phyloP scores from a whole-genome alignment of 2,797 vertebrate species.

The Cossypha caffra region DNA sequence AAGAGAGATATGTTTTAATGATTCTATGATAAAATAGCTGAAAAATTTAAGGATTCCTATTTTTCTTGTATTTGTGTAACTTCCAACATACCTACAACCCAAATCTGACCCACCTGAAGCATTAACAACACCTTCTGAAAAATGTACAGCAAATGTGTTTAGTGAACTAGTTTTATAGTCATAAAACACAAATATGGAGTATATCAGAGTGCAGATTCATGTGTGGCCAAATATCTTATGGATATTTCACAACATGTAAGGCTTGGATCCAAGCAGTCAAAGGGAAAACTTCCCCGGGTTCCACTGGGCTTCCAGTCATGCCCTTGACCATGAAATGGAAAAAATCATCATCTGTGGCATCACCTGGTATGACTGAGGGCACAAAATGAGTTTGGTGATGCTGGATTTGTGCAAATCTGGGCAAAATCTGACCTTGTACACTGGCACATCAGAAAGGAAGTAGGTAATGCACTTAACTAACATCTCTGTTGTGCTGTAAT shows the following conservation, averaged over 20 bases:
- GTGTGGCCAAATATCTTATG: neutral
- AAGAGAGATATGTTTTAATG: neutral
- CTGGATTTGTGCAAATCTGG: neutral
- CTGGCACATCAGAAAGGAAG: neutral
- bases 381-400: neutral
- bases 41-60: neutral
- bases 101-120: neutral
- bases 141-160: neutral
- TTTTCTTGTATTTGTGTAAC: neutral
- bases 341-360: neutral
- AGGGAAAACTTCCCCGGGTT: neutral
- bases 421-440: neutral
- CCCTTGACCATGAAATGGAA: neutral
- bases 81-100: fast-evolving
- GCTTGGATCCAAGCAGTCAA: neutral
- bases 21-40: neutral
- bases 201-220: neutral
- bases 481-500: neutral
- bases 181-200: neutral
- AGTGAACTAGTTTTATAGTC: neutral
- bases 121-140: neutral
- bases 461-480: neutral
- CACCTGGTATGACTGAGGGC: neutral
- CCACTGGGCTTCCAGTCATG: neutral
- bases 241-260: neutral